phyloP scores from a whole-genome alignment of 2,113 vertebrate species.

The Thalassoma bifasciatum region DNA sequence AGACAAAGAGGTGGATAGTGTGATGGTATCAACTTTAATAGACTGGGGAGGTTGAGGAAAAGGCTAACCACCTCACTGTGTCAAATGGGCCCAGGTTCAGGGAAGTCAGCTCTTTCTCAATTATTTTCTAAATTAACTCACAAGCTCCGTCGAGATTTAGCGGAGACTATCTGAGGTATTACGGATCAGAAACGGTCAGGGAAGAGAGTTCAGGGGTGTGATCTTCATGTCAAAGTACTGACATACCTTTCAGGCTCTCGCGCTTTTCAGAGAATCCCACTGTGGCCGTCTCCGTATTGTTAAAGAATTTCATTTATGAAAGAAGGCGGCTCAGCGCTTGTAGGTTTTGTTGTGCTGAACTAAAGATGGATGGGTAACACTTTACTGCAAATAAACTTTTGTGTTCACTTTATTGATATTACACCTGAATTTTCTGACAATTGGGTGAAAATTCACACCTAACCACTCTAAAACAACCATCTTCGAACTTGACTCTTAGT shows the following conservation, averaged over 20 bases:
- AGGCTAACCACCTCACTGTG: slow-evolving; percentile 78
- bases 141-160: slow-evolving; percentile 58
- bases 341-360: neutral
- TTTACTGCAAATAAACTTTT: too few species aligned
- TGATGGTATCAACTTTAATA: slow-evolving; percentile 81
- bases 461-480: too few species aligned
- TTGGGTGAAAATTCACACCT: too few species aligned
- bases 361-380: too few species aligned
- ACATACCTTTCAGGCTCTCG: slow-evolving; percentile 36
- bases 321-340: neutral
- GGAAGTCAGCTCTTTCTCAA: slow-evolving; percentile 71
- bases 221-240: slow-evolving; percentile 47
- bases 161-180: slow-evolving; percentile 38
- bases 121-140: slow-evolving; percentile 79
- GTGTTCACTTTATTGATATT: too few species aligned
- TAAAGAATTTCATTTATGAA: slow-evolving; percentile 25
- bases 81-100: slow-evolving; percentile 74
- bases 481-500: too few species aligned
- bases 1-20: slow-evolving; percentile 78
- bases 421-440: too few species aligned
- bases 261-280: slow-evolving; percentile 28
- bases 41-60: slow-evolving; percentile 78
- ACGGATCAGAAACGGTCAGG: slow-evolving; percentile 33
- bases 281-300: slow-evolving; percentile 8
- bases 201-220: slow-evolving; percentile 33